Evolutionary conservation across 2,113 vertebrate genomes (phyloP).

Genomic region (Neomonachus schauinslandi): DNA sequence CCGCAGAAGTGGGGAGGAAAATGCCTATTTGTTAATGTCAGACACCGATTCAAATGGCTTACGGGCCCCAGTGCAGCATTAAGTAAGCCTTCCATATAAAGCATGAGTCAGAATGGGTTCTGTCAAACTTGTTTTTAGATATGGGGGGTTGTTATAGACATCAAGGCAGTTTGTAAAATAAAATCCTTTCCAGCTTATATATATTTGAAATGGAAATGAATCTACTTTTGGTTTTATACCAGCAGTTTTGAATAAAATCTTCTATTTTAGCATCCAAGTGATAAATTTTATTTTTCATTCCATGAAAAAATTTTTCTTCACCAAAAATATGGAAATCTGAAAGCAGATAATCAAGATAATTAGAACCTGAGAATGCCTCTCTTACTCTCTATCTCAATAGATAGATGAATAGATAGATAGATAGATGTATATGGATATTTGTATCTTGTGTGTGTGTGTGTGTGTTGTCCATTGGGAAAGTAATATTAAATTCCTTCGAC

Average conservation of each 20-base stretch:
- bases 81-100: slow-evolving; percentile 16
- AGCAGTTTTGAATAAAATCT: slow-evolving; percentile 41
- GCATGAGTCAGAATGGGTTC: background rate
- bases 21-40: slow-evolving; percentile 47
- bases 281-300: slow-evolving; percentile 38
- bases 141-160: slow-evolving; percentile 43
- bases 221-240: slow-evolving; percentile 27
- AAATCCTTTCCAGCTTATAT: slow-evolving; percentile 53
- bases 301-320: background rate
- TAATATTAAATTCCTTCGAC: background rate
- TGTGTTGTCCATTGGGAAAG: background rate
- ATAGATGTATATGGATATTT: background rate
- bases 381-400: background rate
- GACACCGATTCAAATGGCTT: background rate
- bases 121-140: slow-evolving; percentile 50
- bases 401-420: too few relatives aligned
- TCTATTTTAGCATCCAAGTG: slow-evolving; percentile 18
- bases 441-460: background rate
- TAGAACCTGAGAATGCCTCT: background rate
- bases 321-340: background rate
- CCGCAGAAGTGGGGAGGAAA: slow-evolving; percentile 32
- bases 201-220: slow-evolving; percentile 44
- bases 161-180: slow-evolving; percentile 52
- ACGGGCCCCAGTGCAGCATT: background rate
- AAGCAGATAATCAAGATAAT: background rate